A percentile compares a stretch with the other conserved stretches of the same genome.
phyloP scores from a whole-genome alignment of 2,888 invertebrate genomes.

The Allophyes oxyacanthae region DNA sequence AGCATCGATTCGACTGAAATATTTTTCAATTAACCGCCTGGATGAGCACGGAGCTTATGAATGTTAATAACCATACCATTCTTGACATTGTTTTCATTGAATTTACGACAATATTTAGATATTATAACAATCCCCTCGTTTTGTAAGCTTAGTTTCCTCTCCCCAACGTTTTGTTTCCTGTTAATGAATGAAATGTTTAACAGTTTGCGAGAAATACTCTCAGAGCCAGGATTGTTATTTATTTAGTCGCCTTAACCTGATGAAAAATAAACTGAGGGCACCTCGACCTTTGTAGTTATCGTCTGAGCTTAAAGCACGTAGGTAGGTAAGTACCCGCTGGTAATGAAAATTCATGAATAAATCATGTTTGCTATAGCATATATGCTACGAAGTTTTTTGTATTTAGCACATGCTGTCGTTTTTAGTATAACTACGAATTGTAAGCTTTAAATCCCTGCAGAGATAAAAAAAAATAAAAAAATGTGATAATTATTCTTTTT shows the following conservation, averaged over 20 bases:
- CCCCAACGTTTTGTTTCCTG: conserved; percentile 59
- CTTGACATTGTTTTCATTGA: conserved; percentile 47
- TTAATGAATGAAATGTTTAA: conserved; percentile 59
- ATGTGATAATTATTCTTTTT: conserved; percentile 10
- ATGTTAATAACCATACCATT: conserved; percentile 62
- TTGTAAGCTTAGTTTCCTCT: conserved; percentile 66
- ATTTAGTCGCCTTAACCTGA: conserved; percentile 50
- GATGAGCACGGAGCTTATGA: conserved; percentile 61
- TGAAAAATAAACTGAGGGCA: conserved; percentile 49
- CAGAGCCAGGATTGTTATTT: conserved; percentile 48
- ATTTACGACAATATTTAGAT: conserved; percentile 54
- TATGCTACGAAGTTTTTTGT: conserved; percentile 19
- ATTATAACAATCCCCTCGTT: conserved; percentile 55
- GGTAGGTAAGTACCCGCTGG: conserved; percentile 24
- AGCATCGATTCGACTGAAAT: conserved; percentile 58
- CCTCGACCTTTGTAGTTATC: conserved; percentile 21
- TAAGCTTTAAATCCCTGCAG: conserved; percentile 5
- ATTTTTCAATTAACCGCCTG: conserved; percentile 70
- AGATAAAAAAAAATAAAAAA: no score
- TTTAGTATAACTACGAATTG: conserved; percentile 20
- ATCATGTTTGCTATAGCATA: conserved; percentile 24
- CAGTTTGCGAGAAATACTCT: conserved; percentile 52
- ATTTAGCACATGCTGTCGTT: no score
- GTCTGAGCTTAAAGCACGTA: conserved; percentile 26
- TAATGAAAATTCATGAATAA: conserved; percentile 52